Evolutionary conservation across 2,888 invertebrate genomes (phyloP).

Genomic region (Buathra laborator): DNA sequence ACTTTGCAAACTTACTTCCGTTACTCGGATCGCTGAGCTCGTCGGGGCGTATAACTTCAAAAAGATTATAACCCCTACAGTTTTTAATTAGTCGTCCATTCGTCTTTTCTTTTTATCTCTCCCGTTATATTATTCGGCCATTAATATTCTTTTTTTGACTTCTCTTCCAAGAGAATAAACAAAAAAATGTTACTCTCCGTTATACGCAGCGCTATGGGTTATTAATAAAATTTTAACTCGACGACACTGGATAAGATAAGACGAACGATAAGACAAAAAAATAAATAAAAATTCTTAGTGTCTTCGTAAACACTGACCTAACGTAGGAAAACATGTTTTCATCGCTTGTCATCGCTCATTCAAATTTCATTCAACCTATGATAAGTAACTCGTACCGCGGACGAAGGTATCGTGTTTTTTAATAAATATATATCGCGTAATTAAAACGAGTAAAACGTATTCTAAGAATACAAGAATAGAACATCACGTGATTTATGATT

Average conservation of each 20-base stretch:
- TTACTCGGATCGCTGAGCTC: conserved; percentile 45
- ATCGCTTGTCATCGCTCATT: background rate
- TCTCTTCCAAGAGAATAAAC: background rate
- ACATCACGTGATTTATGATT: no score
- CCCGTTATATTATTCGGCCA: background rate
- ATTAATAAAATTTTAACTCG: background rate
- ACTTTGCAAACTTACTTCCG: conserved; percentile 62
- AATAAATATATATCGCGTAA: no score
- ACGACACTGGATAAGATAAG: background rate
- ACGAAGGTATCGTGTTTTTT: background rate
- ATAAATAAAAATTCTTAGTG: background rate
- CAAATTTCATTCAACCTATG: background rate
- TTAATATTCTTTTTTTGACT: conserved; percentile 18
- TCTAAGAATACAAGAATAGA: no score
- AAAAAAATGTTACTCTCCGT: background rate
- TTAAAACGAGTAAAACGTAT: no score
- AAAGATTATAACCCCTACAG: conserved; percentile 37
- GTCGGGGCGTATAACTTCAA: conserved; percentile 17
- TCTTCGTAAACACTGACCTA: background rate
- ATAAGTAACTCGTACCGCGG: background rate
- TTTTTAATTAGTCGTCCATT: conserved; percentile 53
- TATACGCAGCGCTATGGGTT: background rate
- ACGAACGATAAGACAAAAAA: background rate
- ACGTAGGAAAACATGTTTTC: background rate
- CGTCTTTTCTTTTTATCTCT: conserved; percentile 37